Conservation (phyloP, 2,888 invertebrate species). For the Melanostoma scalare region DNA sequence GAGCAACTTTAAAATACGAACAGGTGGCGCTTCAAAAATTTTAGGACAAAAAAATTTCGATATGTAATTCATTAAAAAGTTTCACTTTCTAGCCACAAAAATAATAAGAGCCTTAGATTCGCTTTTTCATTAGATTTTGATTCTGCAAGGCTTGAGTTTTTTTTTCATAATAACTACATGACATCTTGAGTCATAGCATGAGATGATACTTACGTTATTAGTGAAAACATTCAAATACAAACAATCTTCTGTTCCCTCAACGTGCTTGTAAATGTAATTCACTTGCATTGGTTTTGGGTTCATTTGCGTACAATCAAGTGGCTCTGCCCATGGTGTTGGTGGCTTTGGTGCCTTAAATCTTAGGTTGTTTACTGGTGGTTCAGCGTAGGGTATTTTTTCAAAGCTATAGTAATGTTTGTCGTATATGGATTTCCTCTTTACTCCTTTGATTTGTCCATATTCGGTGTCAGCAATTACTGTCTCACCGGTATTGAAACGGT, state of each 20-base stretch:
- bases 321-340: slow-evolving; percentile 80
- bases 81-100: too few relatives aligned
- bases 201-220: slow-evolving; percentile 77
- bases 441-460: slow-evolving; percentile 80
- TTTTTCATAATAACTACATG: too few relatives aligned
- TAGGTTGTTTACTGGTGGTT: slow-evolving; percentile 79
- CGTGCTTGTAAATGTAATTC: slow-evolving; percentile 78
- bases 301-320: slow-evolving; percentile 79
- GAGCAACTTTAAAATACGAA: too few relatives aligned
- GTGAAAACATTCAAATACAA: slow-evolving; percentile 83
- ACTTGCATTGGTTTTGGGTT: slow-evolving; percentile 79
- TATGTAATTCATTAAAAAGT: too few relatives aligned
- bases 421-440: slow-evolving; percentile 79
- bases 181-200: too few relatives aligned
- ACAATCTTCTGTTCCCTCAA: slow-evolving; percentile 83
- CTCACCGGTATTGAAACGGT: slow-evolving; percentile 78
- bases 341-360: slow-evolving; percentile 82
- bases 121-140: too few relatives aligned
- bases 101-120: too few relatives aligned
- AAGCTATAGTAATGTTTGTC: slow-evolving; percentile 79
- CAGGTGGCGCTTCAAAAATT: too few relatives aligned
- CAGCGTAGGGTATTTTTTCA: slow-evolving; percentile 80
- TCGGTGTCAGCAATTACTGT: slow-evolving; percentile 78
- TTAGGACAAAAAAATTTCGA: too few relatives aligned
- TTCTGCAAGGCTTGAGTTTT: too few relatives aligned